These are phyloP conservation scores for Gasteruption jaculator DNA, from an alignment of 2,888 invertebrate genomes.

Conservation along the genomic window DNA sequence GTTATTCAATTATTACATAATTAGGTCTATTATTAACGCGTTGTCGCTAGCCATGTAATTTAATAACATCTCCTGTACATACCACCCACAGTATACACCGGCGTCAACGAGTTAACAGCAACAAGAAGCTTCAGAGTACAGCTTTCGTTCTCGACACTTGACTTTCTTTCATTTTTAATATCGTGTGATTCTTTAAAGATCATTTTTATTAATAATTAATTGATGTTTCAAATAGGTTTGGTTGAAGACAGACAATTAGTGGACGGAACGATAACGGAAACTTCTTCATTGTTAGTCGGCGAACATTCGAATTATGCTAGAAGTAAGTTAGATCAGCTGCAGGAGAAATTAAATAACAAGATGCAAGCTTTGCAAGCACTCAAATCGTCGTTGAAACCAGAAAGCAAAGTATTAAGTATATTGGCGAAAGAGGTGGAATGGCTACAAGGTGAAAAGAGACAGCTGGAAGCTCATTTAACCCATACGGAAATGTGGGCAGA, in stretches of 20 bases:
- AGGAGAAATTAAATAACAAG: conserved; percentile 81
- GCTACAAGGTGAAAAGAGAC: conserved; percentile 73
- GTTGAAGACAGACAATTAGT: conserved; percentile 37
- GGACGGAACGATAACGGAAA: conserved; percentile 40
- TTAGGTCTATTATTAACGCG: no score
- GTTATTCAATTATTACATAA: no score
- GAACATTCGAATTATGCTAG: conserved; percentile 81
- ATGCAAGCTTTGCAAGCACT: conserved; percentile 77
- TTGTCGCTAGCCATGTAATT: no score
- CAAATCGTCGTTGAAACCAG: conserved; percentile 75
- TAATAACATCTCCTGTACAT: no score
- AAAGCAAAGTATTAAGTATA: conserved; percentile 74
- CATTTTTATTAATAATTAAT: conserved; percentile 1
- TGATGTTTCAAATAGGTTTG: conserved; percentile 32
- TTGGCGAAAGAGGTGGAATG: conserved; percentile 81
- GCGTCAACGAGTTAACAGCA: background rate
- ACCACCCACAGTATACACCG: conserved; percentile 5
- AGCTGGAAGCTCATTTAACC: conserved; percentile 78
- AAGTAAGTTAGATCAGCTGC: conserved; percentile 75
- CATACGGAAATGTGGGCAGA: conserved; percentile 89
- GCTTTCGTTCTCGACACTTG: no score
- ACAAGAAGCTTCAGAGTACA: no score
- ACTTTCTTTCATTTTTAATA: no score
- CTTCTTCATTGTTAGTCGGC: conserved; percentile 60
- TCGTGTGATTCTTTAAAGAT: no score